Conservation (phyloP, 2,797 vertebrate species). For the Peromyscus nudipes region DNA sequence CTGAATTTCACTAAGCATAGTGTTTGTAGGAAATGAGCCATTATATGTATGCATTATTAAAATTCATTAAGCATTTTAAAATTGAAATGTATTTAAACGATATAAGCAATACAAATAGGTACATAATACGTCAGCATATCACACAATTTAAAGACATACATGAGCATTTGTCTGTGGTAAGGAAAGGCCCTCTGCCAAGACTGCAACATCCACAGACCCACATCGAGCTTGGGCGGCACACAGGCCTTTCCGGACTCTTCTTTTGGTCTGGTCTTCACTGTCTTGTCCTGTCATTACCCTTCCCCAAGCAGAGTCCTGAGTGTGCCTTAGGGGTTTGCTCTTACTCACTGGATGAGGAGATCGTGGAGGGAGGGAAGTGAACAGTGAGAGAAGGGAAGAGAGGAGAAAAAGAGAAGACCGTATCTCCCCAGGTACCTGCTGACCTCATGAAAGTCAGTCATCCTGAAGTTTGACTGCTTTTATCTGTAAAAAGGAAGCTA, state of each 20-base stretch:
- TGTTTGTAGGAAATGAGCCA: neutral
- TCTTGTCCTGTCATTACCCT: neutral
- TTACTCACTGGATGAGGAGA: neutral
- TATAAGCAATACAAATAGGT: neutral
- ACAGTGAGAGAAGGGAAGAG: too few relatives aligned
- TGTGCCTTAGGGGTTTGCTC: rapidly evolving
- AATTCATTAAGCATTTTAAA: conserved; percentile 24
- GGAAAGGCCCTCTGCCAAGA: neutral
- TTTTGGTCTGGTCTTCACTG: neutral
- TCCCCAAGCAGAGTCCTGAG: neutral
- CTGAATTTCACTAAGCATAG: neutral
- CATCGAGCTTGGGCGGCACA: neutral
- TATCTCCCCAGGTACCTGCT: neutral
- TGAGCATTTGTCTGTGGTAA: neutral
- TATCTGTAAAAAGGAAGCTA: neutral
- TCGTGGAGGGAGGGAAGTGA: rapidly evolving
- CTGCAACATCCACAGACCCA: rapidly evolving
- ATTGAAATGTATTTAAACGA: neutral
- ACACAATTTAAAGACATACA: neutral
- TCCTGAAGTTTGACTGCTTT: neutral
- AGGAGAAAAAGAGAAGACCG: too few relatives aligned
- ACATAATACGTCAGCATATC: neutral
- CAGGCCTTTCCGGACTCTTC: neutral
- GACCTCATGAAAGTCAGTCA: neutral
- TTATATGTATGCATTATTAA: neutral